Evolutionary conservation across 2,797 vertebrate genomes (phyloP).

Genomic region (Microctenopoma lineatum): DNA sequence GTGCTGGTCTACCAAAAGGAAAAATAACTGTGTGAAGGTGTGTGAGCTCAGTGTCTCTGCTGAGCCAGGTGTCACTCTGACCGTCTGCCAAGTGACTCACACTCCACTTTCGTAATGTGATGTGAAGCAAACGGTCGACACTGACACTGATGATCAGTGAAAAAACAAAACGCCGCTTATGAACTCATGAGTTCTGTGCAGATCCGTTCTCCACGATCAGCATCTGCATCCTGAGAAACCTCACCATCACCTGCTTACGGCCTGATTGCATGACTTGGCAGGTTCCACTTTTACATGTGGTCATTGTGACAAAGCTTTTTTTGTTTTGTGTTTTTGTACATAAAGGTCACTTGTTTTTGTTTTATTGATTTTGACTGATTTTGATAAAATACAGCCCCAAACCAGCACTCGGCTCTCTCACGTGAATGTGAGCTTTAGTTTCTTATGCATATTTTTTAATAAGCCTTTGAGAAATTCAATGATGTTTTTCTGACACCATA

Average conservation of each 20-base stretch:
- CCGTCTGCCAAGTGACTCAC: slow-evolving; percentile 55
- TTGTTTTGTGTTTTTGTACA: slow-evolving; percentile 51
- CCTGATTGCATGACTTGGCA: slow-evolving; percentile 43
- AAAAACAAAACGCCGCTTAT: slow-evolving; percentile 37
- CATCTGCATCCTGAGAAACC: slow-evolving; percentile 44
- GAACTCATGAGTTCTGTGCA: slow-evolving; percentile 41
- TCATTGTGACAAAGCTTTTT: slow-evolving; percentile 73
- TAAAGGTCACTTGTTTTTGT: slow-evolving; percentile 40
- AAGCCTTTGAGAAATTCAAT: slow-evolving; percentile 13
- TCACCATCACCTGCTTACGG: slow-evolving; percentile 21
- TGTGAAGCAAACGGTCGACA: slow-evolving; percentile 52
- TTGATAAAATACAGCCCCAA: slow-evolving; percentile 44
- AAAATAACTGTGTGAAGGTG: slow-evolving; percentile 18
- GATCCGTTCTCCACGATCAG: slow-evolving; percentile 28
- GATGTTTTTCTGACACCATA: slow-evolving; percentile 4
- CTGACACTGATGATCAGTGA: slow-evolving; percentile 22
- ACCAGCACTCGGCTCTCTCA: slow-evolving; percentile 9
- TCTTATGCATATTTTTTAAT: not conserved
- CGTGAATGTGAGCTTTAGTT: slow-evolving; percentile 25
- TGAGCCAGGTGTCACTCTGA: slow-evolving; percentile 53
- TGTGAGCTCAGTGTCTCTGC: slow-evolving; percentile 20
- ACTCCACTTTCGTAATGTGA: slow-evolving; percentile 48
- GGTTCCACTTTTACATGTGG: slow-evolving; percentile 83
- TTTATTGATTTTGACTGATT: slow-evolving; percentile 63
- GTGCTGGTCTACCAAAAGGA: slow-evolving; percentile 1